Evolutionary conservation across 2,113 vertebrate genomes (phyloP).

Genomic region (Heteronetta atricapilla): DNA sequence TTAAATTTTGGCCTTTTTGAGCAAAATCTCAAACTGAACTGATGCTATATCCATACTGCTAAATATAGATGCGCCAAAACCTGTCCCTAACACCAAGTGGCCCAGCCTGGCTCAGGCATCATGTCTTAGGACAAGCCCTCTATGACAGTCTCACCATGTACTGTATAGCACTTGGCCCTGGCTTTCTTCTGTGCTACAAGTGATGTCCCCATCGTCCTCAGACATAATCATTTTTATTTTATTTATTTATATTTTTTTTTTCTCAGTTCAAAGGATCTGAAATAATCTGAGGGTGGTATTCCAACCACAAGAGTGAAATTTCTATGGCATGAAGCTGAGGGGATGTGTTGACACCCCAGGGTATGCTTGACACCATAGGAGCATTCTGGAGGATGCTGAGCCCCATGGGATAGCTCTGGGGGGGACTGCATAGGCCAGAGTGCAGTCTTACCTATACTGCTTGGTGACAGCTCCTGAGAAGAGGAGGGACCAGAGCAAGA

Average conservation of each 20-base stretch:
- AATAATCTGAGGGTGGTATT: not conserved
- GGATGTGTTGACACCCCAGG: not conserved
- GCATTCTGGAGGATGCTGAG: not conserved
- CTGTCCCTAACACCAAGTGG: not conserved
- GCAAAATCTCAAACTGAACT: conserved; percentile 32
- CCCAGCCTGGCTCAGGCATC: rapidly evolving
- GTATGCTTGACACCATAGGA: not conserved
- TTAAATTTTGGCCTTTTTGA: not conserved
- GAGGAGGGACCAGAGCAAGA: not conserved
- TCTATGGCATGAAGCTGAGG: not conserved
- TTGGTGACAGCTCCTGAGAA: not conserved
- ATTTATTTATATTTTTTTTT: not conserved
- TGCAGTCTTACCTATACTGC: not conserved
- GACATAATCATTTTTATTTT: not conserved
- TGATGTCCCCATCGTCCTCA: not conserved
- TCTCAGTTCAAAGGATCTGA: not conserved
- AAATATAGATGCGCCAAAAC: not conserved
- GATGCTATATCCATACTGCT: not conserved
- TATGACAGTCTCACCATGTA: not conserved
- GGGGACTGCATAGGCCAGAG: not conserved
- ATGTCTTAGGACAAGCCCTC: not conserved
- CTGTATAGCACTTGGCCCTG: not conserved
- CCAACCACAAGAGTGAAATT: not conserved
- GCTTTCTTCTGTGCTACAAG: not conserved
- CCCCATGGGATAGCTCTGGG: not conserved